Percentiles rank a stretch among this genome's conserved stretches.
Evolutionary conservation across 2,797 vertebrate species (phyloP).

Genomic region (Todus mexicanus): DNA sequence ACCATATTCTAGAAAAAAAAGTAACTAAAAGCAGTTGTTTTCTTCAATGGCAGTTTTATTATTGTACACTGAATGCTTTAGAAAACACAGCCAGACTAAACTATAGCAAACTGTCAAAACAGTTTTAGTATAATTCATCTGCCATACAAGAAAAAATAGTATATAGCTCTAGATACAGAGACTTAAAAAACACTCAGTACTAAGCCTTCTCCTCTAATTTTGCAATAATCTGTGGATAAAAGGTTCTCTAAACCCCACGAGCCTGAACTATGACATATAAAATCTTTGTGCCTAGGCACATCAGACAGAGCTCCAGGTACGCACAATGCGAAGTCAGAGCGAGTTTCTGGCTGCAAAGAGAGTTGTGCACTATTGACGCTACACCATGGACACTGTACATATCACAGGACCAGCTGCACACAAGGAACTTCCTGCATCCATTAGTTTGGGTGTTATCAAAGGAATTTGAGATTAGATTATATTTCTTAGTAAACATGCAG

Average conservation of each 20-base stretch:
- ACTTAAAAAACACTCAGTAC: background rate
- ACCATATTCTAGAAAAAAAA: background rate
- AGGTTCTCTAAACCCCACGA: background rate
- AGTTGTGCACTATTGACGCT: background rate
- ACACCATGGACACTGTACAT: background rate
- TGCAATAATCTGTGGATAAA: background rate
- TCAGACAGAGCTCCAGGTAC: background rate
- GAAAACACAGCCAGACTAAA: background rate
- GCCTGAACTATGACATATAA: background rate
- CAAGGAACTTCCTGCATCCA: background rate
- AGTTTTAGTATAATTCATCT: constrained; percentile 10
- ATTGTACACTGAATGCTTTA: background rate
- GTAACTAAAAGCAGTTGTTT: background rate
- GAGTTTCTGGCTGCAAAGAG: background rate
- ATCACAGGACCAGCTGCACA: background rate
- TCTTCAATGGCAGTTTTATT: constrained; percentile 1
- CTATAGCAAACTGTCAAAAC: constrained; percentile 2
- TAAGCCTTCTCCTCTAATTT: background rate
- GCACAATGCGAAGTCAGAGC: background rate
- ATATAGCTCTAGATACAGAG: background rate
- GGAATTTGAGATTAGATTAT: background rate
- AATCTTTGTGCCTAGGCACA: background rate
- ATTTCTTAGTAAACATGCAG: background rate
- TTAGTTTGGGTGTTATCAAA: background rate
- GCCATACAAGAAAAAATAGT: background rate